phyloP scores from a whole-genome alignment of 2,113 vertebrate species.

The Aramus guarauna region DNA sequence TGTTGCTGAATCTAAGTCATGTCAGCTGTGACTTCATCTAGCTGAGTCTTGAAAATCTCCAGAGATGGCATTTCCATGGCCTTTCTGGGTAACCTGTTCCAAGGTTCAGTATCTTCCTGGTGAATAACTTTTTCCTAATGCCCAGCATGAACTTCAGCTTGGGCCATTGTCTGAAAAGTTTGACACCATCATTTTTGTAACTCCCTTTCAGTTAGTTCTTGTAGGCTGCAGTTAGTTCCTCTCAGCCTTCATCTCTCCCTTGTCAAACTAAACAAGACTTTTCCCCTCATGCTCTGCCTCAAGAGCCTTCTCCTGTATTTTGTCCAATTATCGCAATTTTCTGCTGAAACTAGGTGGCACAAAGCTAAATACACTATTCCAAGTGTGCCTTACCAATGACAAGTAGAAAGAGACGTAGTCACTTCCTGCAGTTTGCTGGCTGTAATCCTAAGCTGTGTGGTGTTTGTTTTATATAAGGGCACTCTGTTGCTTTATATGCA shows the following conservation, averaged over 20 bases:
- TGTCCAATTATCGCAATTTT: background rate
- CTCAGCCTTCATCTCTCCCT: background rate
- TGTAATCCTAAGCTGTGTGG: accelerated
- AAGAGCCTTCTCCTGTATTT: background rate
- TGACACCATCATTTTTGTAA: background rate
- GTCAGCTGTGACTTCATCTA: background rate
- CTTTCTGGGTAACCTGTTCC: background rate
- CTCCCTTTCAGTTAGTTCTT: background rate
- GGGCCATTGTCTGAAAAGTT: background rate
- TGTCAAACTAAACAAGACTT: background rate
- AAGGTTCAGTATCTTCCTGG: background rate
- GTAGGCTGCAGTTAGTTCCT: background rate
- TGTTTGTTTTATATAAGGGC: background rate
- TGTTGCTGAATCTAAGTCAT: background rate
- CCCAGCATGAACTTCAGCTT: background rate
- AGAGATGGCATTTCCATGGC: background rate
- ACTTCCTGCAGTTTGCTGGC: background rate
- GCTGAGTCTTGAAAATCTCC: background rate
- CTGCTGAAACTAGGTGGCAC: background rate
- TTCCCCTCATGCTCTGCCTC: background rate
- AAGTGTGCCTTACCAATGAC: background rate
- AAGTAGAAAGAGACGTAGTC: background rate
- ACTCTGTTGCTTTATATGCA: background rate
- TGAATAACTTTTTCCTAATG: background rate
- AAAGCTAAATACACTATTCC: background rate